phyloP scores from a whole-genome alignment of 92 coral and sea anemone genomes.

The Porites evermanni region DNA sequence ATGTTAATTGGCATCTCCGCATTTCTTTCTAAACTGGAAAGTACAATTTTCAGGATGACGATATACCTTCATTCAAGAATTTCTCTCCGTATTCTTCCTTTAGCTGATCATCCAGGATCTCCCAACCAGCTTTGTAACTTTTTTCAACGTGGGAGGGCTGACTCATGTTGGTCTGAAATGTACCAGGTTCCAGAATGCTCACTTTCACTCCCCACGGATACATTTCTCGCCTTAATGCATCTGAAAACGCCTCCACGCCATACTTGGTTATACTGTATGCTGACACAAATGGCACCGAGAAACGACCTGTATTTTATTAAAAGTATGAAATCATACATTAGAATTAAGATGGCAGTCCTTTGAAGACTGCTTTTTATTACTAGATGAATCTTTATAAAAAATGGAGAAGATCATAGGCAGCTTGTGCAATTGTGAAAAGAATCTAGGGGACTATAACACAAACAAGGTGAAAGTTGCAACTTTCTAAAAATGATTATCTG shows the following conservation, averaged over 20 bases:
- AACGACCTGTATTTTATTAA: background rate
- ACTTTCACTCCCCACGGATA: conserved; percentile 51
- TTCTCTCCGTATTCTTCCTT: conserved; percentile 67
- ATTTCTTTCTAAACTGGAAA: too few relatives aligned
- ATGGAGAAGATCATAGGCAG: too few relatives aligned
- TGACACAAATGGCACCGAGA: background rate
- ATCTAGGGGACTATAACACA: too few relatives aligned
- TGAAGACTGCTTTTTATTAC: too few relatives aligned
- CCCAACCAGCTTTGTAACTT: conserved; percentile 40
- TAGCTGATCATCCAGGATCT: background rate
- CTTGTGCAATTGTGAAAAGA: too few relatives aligned
- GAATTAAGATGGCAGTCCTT: too few relatives aligned
- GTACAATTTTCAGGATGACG: too few relatives aligned
- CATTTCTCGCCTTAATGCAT: conserved; percentile 71
- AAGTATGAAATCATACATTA: background rate
- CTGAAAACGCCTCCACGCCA: conserved; percentile 78
- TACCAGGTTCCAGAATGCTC: conserved; percentile 68
- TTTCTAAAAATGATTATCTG: too few relatives aligned
- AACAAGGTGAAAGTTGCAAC: background rate
- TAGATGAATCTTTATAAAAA: too few relatives aligned
- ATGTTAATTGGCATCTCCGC: too few relatives aligned
- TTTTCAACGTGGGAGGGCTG: conserved; percentile 22
- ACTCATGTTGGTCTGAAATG: conserved; percentile 55
- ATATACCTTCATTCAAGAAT: conserved; percentile 51
- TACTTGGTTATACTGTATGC: conserved; percentile 58